Conservation (phyloP, 2,888 invertebrate genomes). For the Cloeon dipterum region DNA sequence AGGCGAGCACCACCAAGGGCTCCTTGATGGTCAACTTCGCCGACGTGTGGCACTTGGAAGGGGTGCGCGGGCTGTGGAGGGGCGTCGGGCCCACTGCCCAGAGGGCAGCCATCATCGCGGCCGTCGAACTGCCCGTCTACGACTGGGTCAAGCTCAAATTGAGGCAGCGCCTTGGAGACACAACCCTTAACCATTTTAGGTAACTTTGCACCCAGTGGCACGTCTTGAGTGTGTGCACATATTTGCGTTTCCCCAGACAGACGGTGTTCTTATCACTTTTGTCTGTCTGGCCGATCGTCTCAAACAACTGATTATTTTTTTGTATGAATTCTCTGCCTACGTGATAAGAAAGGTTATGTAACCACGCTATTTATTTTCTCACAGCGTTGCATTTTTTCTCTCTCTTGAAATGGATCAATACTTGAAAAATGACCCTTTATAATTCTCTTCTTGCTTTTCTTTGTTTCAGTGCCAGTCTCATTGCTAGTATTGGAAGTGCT, state of each 20-base stretch:
- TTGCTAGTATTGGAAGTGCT: constrained; percentile 81
- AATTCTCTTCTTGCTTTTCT: constrained; percentile 5
- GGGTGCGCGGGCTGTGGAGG: constrained; percentile 67
- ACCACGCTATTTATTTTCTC: too few species aligned
- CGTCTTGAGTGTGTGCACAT: too few species aligned
- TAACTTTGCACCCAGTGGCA: constrained; percentile 24
- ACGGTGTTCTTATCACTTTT: background rate
- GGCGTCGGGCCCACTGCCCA: constrained; percentile 85
- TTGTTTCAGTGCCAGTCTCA: constrained; percentile 54
- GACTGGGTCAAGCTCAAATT: constrained; percentile 68
- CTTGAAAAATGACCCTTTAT: too few species aligned
- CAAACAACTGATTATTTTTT: background rate
- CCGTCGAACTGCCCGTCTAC: constrained; percentile 83
- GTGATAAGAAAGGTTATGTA: background rate
- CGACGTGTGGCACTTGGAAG: constrained; percentile 65
- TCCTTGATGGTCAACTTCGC: constrained; percentile 53
- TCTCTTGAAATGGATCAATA: too few species aligned
- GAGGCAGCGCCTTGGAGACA: constrained; percentile 46
- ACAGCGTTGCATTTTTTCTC: too few species aligned
- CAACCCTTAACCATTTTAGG: constrained; percentile 67
- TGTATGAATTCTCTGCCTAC: background rate
- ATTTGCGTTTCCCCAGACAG: too few species aligned
- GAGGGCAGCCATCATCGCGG: constrained; percentile 79
- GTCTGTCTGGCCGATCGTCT: too few species aligned
- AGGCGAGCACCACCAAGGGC: constrained; percentile 33